Conservation (phyloP, 2,888 invertebrate genomes). For the Biston stratarius region DNA sequence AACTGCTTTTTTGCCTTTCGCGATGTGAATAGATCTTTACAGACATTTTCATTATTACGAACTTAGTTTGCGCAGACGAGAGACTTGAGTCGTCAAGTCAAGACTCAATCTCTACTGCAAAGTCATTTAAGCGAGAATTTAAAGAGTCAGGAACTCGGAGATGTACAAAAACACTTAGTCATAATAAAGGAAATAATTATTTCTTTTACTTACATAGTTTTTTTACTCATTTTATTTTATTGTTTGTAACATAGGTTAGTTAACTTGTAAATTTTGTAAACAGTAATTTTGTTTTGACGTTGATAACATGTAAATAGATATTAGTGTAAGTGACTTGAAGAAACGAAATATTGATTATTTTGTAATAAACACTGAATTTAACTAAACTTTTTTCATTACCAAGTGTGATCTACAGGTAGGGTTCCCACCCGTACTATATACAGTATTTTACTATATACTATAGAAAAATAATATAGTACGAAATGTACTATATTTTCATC, state of each 20-base stretch:
- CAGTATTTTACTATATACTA: no score
- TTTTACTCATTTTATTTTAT: background rate
- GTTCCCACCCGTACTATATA: no score
- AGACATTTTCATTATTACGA: background rate
- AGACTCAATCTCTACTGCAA: no score
- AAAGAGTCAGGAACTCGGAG: background rate
- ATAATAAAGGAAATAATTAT: background rate
- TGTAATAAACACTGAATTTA: conserved; percentile 17
- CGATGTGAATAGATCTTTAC: no score
- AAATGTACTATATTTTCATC: no score
- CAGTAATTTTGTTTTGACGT: conserved; percentile 7
- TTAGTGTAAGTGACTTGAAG: conserved; percentile 27
- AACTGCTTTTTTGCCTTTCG: no score
- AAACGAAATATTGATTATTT: conserved; percentile 29
- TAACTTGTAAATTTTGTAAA: conserved; percentile 4
- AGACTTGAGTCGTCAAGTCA: background rate
- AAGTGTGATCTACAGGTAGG: no score
- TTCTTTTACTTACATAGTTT: background rate
- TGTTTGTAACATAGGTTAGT: background rate
- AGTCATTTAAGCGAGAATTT: no score
- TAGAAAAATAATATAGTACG: no score
- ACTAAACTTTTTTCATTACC: background rate
- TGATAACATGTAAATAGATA: conserved; percentile 31
- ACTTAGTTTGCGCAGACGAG: background rate
- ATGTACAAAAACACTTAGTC: background rate